phyloP scores from a whole-genome alignment of 2,888 invertebrate genomes.

The Ectemnius cavifrons region DNA sequence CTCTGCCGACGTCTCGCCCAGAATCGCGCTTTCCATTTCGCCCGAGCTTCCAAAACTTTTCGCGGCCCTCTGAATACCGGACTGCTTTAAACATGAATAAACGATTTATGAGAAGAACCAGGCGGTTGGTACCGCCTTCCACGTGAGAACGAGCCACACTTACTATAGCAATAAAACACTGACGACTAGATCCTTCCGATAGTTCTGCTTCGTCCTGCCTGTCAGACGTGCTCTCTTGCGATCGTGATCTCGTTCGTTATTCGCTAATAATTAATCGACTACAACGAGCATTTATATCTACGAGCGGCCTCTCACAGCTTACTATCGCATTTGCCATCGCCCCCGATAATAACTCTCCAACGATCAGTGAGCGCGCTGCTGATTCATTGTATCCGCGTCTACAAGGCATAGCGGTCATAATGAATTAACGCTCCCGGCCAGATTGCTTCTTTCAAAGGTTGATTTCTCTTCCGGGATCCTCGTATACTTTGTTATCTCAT shows the following conservation, averaged over 20 bases:
- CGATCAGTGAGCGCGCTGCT: constrained; percentile 43
- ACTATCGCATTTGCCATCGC: constrained; percentile 73
- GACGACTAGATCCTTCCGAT: constrained; percentile 36
- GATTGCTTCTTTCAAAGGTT: constrained; percentile 22
- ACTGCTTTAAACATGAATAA: constrained; percentile 76
- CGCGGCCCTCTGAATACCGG: constrained; percentile 56
- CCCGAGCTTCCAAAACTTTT: constrained; percentile 68
- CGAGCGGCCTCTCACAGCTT: constrained; percentile 38
- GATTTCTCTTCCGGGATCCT: constrained; percentile 21
- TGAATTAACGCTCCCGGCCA: constrained; percentile 59
- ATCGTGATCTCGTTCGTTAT: constrained; percentile 56
- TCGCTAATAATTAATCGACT: constrained; percentile 71
- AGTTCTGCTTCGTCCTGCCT: constrained; percentile 29
- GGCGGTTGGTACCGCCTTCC: constrained; percentile 34
- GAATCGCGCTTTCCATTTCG: constrained; percentile 58
- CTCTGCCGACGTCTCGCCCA: constrained; percentile 28
- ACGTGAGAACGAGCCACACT: constrained; percentile 11
- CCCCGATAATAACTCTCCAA: constrained; percentile 67
- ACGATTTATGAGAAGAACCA: constrained; percentile 70
- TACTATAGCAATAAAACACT: constrained; percentile 41
- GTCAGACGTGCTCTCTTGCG: constrained; percentile 38
- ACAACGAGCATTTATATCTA: constrained; percentile 41
- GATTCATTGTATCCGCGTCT: constrained; percentile 19
- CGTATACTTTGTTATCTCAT: neutral
- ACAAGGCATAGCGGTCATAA: constrained; percentile 55